These are phyloP conservation scores for Mesocricetus auratus DNA, from an alignment of 2,113 vertebrate species.

Conservation along the genomic window DNA sequence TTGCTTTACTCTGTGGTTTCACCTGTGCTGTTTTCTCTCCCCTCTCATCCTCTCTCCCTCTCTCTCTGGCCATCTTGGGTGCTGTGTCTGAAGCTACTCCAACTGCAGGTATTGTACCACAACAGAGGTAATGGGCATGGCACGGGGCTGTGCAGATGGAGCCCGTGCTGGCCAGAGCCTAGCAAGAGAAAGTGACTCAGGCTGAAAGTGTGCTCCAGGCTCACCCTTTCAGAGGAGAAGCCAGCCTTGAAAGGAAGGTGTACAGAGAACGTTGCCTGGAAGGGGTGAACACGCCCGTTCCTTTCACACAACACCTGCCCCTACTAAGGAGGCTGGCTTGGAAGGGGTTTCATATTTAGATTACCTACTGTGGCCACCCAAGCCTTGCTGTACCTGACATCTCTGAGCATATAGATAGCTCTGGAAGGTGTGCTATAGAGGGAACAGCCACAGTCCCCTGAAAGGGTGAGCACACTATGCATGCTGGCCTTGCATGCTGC, in stretches of 20 bases:
- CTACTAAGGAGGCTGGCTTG: neutral
- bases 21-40: conserved; percentile 86
- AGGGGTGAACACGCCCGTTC: neutral
- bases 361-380: neutral
- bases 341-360: neutral
- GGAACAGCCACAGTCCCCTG: neutral
- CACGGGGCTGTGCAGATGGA: conserved; percentile 54
- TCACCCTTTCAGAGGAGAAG: conserved; percentile 83
- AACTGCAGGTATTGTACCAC: conserved; percentile 92
- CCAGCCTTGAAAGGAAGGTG: neutral
- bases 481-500: conserved; percentile 74
- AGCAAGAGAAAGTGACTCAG: neutral
- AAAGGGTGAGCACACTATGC: conserved; percentile 57
- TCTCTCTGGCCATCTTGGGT: conserved; percentile 84
- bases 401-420: neutral
- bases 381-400: neutral
- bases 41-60: conserved; percentile 76
- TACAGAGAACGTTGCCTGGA: neutral
- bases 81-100: conserved; percentile 91
- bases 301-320: neutral
- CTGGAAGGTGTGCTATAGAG: neutral
- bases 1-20: conserved; percentile 75
- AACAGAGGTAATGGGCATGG: conserved; percentile 90
- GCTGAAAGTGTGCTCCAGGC: conserved; percentile 67
- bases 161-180: conserved; percentile 27